Percentiles rank a stretch among this genome's conserved stretches.
phyloP scores from a whole-genome alignment of 1,140 invertebrate genomes.

The Stegodyphus mimosarum region DNA sequence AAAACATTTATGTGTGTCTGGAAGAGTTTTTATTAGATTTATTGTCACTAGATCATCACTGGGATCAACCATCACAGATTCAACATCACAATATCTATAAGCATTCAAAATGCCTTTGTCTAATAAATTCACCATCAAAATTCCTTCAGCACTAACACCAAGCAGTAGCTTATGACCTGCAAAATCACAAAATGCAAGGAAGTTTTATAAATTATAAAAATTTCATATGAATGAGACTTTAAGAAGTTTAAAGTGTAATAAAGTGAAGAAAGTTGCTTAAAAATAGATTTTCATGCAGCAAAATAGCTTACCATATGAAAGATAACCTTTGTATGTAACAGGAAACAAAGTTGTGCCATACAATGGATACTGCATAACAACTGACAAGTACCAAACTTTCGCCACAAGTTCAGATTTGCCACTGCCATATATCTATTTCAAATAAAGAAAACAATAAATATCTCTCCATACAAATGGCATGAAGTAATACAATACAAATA shows the following conservation, averaged over 20 bases:
- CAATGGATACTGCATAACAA: constrained; percentile 96
- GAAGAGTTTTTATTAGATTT: constrained; percentile 74
- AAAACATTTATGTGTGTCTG: constrained; percentile 85
- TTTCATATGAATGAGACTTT: not conserved
- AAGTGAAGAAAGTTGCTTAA: not conserved
- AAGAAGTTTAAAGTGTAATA: not conserved
- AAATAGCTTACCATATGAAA: constrained; percentile 80
- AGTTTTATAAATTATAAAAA: not conserved
- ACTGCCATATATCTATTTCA: constrained; percentile 82
- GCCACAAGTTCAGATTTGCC: constrained; percentile 90
- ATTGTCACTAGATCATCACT: constrained; percentile 92
- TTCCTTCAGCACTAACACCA: constrained; percentile 91
- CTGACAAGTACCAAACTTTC: constrained; percentile 93
- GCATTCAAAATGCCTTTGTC: constrained; percentile 91
- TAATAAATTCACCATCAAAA: constrained; percentile 87
- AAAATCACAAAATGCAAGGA: constrained; percentile 27
- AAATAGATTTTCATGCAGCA: not conserved
- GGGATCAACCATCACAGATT: constrained; percentile 83
- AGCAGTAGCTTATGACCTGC: constrained; percentile 75
- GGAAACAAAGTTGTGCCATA: constrained; percentile 94
- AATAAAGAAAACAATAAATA: constrained; percentile 21
- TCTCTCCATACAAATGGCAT: too few relatives aligned
- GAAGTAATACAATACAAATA: too few relatives aligned
- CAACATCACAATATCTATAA: constrained; percentile 85
- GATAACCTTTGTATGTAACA: constrained; percentile 90